phyloP scores from a whole-genome alignment of 2,888 invertebrate genomes.

The Nymphalis urticae region DNA sequence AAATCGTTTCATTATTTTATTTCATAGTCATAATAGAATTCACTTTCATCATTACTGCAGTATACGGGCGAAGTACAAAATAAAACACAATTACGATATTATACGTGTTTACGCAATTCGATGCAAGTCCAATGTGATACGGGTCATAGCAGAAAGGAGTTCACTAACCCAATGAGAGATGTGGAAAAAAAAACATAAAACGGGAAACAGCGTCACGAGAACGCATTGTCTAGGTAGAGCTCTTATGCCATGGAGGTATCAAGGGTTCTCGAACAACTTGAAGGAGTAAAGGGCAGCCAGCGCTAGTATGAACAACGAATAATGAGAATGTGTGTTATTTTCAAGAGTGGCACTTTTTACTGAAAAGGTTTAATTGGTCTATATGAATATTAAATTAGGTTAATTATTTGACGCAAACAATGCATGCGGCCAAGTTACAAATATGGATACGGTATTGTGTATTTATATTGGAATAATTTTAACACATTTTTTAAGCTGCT shows the following conservation, averaged over 20 bases:
- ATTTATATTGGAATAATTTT: too few species aligned
- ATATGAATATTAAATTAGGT: too few species aligned
- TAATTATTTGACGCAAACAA: too few species aligned
- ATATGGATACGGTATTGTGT: too few species aligned
- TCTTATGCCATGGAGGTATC: slow-evolving; percentile 31
- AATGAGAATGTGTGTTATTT: neutral
- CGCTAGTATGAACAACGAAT: neutral
- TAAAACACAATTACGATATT: neutral
- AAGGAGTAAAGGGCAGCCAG: slow-evolving; percentile 23
- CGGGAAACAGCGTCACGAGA: slow-evolving; percentile 20
- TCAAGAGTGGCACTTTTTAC: too few species aligned
- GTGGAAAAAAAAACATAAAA: slow-evolving; percentile 16
- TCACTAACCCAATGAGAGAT: slow-evolving; percentile 13
- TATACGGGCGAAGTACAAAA: neutral
- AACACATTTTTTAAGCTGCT: too few species aligned
- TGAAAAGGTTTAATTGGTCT: too few species aligned
- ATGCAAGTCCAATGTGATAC: neutral
- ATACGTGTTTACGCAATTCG: too few species aligned
- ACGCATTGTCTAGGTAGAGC: slow-evolving; percentile 34
- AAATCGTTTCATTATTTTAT: too few species aligned
- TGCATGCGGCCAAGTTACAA: too few species aligned
- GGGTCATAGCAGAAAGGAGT: slow-evolving; percentile 8
- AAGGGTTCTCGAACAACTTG: slow-evolving; percentile 32
- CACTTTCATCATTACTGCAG: neutral
- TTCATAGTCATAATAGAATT: too few species aligned